These are phyloP conservation scores for Lysandra coridon DNA, from an alignment of 2,888 invertebrate genomes.

Conservation along the genomic window DNA sequence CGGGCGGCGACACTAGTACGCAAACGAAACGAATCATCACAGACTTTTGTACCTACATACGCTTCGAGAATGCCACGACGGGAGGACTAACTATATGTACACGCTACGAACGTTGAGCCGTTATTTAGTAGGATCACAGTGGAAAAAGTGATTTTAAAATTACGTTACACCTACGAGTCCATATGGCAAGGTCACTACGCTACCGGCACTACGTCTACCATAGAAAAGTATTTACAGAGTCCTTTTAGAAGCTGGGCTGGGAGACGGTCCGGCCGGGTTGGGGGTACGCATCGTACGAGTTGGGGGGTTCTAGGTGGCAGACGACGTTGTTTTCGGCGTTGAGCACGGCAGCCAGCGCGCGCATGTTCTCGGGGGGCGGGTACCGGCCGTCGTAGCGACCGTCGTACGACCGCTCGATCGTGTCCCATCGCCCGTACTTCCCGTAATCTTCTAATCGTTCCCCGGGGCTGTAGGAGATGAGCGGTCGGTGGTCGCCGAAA, in stretches of 20 bases:
- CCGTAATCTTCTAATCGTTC: conserved; percentile 79
- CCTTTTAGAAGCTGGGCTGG: conserved; percentile 72
- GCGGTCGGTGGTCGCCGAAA: conserved; percentile 89
- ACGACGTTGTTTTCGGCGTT: conserved; percentile 93
- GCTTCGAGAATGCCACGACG: conserved; percentile 57
- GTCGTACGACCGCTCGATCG: conserved; percentile 74
- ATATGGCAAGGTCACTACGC: conserved; percentile 78
- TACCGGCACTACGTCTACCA: conserved; percentile 72
- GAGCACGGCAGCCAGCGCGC: conserved; percentile 87
- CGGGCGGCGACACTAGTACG: conserved; percentile 43
- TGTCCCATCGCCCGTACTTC: conserved; percentile 77
- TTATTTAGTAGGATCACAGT: conserved; percentile 79
- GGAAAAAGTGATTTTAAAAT: conserved; percentile 76
- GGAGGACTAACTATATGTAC: conserved; percentile 39
- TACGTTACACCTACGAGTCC: conserved; percentile 68
- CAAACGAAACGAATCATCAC: conserved; percentile 69
- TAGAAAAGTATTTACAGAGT: conserved; percentile 75
- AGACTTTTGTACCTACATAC: conserved; percentile 67
- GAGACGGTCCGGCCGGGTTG: conserved; percentile 74
- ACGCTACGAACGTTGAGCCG: conserved; percentile 70
- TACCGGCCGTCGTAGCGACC: conserved; percentile 72
- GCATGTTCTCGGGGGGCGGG: conserved; percentile 78
- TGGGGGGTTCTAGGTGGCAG: conserved; percentile 90
- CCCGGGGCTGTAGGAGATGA: conserved; percentile 88
- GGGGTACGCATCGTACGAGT: conserved; percentile 73